Evolutionary conservation across 1,140 invertebrate species (phyloP), one percentile per base, ranked within the genome.

Genomic region (Sesamia nonagrioides): DNA sequence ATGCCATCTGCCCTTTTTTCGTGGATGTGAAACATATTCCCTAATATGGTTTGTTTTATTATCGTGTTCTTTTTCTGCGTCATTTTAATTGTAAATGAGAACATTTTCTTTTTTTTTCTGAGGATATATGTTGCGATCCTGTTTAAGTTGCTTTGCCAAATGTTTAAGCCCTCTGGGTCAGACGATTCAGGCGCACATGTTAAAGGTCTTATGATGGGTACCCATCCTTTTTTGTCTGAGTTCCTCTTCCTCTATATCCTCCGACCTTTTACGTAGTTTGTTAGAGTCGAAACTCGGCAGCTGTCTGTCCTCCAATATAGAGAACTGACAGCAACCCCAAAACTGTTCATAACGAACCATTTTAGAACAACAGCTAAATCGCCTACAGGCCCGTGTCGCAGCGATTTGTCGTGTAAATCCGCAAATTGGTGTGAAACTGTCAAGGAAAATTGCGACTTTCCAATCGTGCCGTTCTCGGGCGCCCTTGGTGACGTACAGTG

Each of bases 371-470:
- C 71, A 71, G 45, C 21, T 68, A 78, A 76, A 35, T 69, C 37
- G 77, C 77, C 48, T 58, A 2, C 37, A 52, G 69, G 69, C 80
- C 82, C 81, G 82, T 83, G 83, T 68, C 78, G 78, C 69, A 63
- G 77, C 81, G 79, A 83, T 91, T 89, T 88, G 85, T 89, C 85
- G 84, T 83, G 80, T 87, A 87, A 88, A 88, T 84, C 82, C 56
- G 85, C 84, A 86, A 87, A 89, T 89, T 84, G 86, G 86, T 90
- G 88, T 87, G 86, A 89, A 91, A 88, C 85, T 78, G 81, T 84
- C 71, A 81, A 78, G 81, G 86, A 84, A 89, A 92, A 87, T 87
- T 86, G 77, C 78, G 33, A 79, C 85, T 86, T 90, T 90, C 86
- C 83, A 85, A 66, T 84, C 83, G 73, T 63, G 76, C 77, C 40